phyloP scores from a whole-genome alignment of 2,888 invertebrate species.

The Campoplex capitator region DNA sequence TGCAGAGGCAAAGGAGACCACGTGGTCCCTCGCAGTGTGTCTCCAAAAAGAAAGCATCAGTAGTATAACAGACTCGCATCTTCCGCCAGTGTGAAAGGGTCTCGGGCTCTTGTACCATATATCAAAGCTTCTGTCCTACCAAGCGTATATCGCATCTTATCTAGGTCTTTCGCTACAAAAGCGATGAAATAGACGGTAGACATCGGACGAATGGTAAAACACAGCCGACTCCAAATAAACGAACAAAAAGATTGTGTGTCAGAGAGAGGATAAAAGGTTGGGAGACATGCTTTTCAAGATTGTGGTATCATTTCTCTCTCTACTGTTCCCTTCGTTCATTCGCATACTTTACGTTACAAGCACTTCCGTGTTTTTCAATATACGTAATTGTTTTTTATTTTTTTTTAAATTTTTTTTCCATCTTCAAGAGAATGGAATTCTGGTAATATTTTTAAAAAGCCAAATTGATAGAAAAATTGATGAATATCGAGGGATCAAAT shows the following conservation, averaged over 20 bases:
- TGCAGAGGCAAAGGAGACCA: slow-evolving; percentile 18
- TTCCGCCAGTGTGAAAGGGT: slow-evolving; percentile 54
- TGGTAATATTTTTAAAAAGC: too few species aligned
- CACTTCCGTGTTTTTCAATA: slow-evolving; percentile 6
- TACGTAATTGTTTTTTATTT: background rate
- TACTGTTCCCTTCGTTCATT: background rate
- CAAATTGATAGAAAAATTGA: too few species aligned
- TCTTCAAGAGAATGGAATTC: background rate
- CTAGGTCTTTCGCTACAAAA: slow-evolving; percentile 55
- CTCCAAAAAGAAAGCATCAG: slow-evolving; percentile 53
- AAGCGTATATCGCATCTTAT: slow-evolving; percentile 73
- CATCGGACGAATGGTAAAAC: slow-evolving; percentile 38
- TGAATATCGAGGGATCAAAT: background rate
- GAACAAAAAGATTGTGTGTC: slow-evolving; percentile 35
- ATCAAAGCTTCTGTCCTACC: slow-evolving; percentile 73
- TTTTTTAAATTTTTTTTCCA: background rate
- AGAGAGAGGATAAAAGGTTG: slow-evolving; percentile 1
- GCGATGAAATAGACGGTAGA: slow-evolving; percentile 56
- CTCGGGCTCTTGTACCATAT: slow-evolving; percentile 65
- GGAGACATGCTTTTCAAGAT: background rate
- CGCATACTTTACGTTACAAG: background rate
- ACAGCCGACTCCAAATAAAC: slow-evolving; percentile 21
- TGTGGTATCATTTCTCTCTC: slow-evolving; percentile 9
- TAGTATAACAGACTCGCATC: slow-evolving; percentile 57
- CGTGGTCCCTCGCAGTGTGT: slow-evolving; percentile 39